Evolutionary conservation across 1,140 invertebrate species (phyloP).

Genomic region (Bombus confusus): DNA sequence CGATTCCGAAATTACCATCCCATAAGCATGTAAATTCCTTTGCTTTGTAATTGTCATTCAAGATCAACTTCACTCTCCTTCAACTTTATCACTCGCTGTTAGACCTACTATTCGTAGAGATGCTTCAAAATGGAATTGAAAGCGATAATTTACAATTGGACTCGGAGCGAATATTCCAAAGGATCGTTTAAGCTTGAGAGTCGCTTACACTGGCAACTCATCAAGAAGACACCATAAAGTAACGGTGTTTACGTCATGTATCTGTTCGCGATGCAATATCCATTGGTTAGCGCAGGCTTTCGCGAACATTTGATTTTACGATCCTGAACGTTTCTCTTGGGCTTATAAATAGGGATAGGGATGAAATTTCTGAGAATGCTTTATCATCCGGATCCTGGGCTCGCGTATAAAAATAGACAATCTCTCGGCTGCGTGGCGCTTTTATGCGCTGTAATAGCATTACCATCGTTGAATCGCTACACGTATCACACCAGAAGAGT

Average conservation of each 20-base stretch:
- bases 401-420: constrained; percentile 59
- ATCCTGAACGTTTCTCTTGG: constrained; percentile 28
- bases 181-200: background rate
- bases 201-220: background rate
- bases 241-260: background rate
- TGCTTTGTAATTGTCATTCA: background rate
- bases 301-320: constrained; percentile 27
- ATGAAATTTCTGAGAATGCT: constrained; percentile 65
- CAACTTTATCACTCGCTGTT: background rate
- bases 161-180: background rate
- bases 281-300: constrained; percentile 13
- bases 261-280: constrained; percentile 28
- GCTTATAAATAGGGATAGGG: constrained; percentile 61
- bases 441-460: constrained; percentile 45
- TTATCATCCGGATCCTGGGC: constrained; percentile 61
- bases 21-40: background rate
- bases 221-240: background rate
- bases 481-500: constrained; percentile 42
- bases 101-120: background rate
- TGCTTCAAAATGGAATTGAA: too few species aligned
- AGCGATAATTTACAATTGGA: background rate
- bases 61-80: background rate
- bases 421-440: constrained; percentile 34
- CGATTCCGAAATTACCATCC: background rate
- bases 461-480: constrained; percentile 51